phyloP scores from a whole-genome alignment of 2,888 invertebrate genomes.

The Iselma pallidipennis region DNA sequence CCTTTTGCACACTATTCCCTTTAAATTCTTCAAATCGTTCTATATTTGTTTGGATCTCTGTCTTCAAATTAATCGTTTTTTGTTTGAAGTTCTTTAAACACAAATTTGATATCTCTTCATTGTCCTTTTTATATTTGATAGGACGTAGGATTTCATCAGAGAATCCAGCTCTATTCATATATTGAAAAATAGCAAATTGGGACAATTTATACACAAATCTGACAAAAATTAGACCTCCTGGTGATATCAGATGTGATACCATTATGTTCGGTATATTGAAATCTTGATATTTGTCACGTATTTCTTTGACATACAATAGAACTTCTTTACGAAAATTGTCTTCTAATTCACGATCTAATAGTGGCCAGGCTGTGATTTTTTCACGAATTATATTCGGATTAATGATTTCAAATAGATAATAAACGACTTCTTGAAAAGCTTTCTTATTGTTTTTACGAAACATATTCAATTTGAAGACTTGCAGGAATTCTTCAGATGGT shows the following conservation, averaged over 20 bases:
- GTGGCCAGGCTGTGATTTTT: slow-evolving; percentile 46
- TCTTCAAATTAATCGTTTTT: neutral
- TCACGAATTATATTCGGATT: slow-evolving; percentile 43
- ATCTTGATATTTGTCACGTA: slow-evolving; percentile 44
- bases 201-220: slow-evolving; percentile 50
- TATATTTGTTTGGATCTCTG: neutral
- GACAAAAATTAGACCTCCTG: slow-evolving; percentile 48
- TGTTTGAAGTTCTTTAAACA: neutral
- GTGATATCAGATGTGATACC: slow-evolving; percentile 50
- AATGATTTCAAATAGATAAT: slow-evolving; percentile 48
- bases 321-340: slow-evolving; percentile 47
- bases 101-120: neutral
- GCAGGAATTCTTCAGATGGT: slow-evolving; percentile 41
- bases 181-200: slow-evolving; percentile 44
- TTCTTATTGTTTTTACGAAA: slow-evolving; percentile 51
- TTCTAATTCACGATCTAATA: slow-evolving; percentile 43
- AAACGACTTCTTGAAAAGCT: slow-evolving; percentile 48
- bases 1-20: neutral
- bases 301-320: slow-evolving; percentile 43
- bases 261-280: slow-evolving; percentile 46
- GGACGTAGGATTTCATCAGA: neutral
- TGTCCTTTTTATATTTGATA: neutral
- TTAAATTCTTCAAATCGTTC: neutral
- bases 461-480: slow-evolving; percentile 49
- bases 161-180: slow-evolving; percentile 17